These are phyloP conservation scores for Garrulus glandarius DNA, from an alignment of 2,797 vertebrate genomes.

Conservation along the genomic window DNA sequence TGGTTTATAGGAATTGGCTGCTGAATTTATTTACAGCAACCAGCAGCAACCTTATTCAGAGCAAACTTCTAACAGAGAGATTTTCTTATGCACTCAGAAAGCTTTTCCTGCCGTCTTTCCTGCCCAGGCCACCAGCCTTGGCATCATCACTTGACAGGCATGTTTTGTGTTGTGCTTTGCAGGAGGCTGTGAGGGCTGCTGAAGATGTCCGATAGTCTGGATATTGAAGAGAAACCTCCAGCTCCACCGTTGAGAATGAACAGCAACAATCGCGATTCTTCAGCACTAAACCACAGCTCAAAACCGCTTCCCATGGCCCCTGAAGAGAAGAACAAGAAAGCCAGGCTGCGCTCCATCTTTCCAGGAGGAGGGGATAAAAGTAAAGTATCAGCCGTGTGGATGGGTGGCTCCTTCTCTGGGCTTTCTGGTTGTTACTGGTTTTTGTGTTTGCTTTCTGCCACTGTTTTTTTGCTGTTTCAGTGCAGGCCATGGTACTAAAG, in stretches of 20 bases:
- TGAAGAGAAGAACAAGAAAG: constrained; percentile 99
- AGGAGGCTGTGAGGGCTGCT: constrained; percentile 89
- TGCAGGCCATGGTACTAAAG: not conserved
- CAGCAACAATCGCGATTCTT: constrained; percentile 96
- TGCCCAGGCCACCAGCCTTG: not conserved
- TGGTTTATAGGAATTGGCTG: not conserved
- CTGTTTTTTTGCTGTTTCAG: not conserved
- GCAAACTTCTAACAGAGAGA: not conserved
- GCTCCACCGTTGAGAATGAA: constrained; percentile 99
- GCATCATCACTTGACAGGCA: not conserved
- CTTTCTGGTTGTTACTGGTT: not conserved
- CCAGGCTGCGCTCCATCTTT: constrained; percentile 97
- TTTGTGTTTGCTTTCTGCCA: not conserved
- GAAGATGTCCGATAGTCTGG: constrained; percentile 98
- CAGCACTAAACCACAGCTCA: constrained; percentile 90
- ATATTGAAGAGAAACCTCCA: constrained; percentile 98
- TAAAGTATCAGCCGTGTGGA: constrained; percentile 78
- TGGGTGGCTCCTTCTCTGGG: not conserved
- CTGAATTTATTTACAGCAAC: not conserved
- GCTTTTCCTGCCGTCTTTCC: not conserved
- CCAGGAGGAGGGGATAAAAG: constrained; percentile 97
- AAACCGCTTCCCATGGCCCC: constrained; percentile 99
- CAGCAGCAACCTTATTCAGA: not conserved
- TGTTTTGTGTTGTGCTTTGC: constrained; percentile 14
- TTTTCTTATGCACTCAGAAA: not conserved